Evolutionary conservation across 2,888 invertebrate genomes (phyloP), one percentile per base, ranked within the genome.

Genomic region (Elmis aenea): DNA sequence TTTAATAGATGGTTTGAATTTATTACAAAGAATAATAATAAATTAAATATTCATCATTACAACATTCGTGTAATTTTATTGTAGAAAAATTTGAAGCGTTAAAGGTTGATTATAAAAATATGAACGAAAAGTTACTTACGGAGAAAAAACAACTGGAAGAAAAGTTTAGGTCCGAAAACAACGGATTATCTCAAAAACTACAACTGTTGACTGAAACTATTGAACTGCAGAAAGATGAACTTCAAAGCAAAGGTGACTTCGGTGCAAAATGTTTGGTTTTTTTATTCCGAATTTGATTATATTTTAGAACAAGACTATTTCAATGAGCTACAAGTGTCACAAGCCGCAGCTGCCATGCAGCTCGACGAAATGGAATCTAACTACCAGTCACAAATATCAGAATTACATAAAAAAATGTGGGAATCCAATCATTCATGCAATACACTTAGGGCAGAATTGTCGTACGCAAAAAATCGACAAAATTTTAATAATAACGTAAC

Each of bases 281-380:
- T 10, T 21, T 26, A 9, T 5, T 15, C 3, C 3, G 12, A 9
- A 15, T n/a, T 11, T 15, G 4, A 13, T 20, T 26, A 3, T 5
- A 15, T 45, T 32, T 6, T 15, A 48, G 43, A 45, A 33, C 31
- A 33, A 13, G 28, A 46, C 15, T 23, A 43, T 9, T 36, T 29
- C 11, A 43, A 38, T 29, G 42, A 44, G 21, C 23, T 44, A 18
- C 45, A 43, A 36, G 31, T 34, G 12, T 16, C 32, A 14, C 39
- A 50, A 38, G 46, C 42, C 3, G 16, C 27, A 13, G 20, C 35
- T 12, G 44, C 35, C 18, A 14, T 48, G n/a, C 33, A 46, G 23
- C 34, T 31, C 14, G 47, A 50, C 26, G 42, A 52, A 15, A 34
- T 37, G 10, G 39, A 50, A 23, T 25, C 32, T 2, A 33, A 42